Base-by-base conservation (phyloP, 92 coral and sea anemone genomes). In the Zoanthus sansibaricus region DNA sequence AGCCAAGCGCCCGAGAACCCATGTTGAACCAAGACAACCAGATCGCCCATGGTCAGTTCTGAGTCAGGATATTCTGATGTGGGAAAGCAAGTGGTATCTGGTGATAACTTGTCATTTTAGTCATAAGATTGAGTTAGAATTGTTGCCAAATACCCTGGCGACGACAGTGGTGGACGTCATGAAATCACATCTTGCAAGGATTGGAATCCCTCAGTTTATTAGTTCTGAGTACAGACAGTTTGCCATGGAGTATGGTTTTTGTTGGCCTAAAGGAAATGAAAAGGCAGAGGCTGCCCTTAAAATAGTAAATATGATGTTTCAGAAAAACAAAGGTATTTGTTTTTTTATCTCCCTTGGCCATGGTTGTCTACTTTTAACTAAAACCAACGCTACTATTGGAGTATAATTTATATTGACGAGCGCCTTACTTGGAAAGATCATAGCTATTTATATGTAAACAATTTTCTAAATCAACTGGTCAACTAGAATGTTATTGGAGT, bases 21-120 rank as follows among this genome's bases (percentile, higher is more conserved):
- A 88, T 82, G 91, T 76, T 82, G 58, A 82, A 87, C 66, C 87
- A 78, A 64, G 91, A 82, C 55, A 88, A 78, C 82, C 87, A 80
- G 86, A 72, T 59, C 48, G 67, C 37, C 83, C 76, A 55, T 88
- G 91, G 91, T 59, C 87, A 21, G 52, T 58, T 46, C 68, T 82
- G 16, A 55, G 90, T 64, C 84, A 67, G 77, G 89, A 87, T 87
- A 87, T 87, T 76, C 74, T 71, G 32, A 78, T 78, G 90, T 71
- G 86, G 86, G 14, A 71, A 51, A 76, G 82, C n/a, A 79, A 79
- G 76, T 78, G 74, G 79, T 66, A 87, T 58, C 84, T 55, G 37
- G 90, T 87, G 78, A 70, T 80, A 11, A 74, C 76, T 25, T 82
- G 87, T 77, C 86, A 79, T 70, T 88, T 80, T 72, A 47, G 75